These are phyloP conservation scores for Pollimyrus isidori DNA, from an alignment of 2,113 vertebrate genomes.

Conservation along the genomic window DNA sequence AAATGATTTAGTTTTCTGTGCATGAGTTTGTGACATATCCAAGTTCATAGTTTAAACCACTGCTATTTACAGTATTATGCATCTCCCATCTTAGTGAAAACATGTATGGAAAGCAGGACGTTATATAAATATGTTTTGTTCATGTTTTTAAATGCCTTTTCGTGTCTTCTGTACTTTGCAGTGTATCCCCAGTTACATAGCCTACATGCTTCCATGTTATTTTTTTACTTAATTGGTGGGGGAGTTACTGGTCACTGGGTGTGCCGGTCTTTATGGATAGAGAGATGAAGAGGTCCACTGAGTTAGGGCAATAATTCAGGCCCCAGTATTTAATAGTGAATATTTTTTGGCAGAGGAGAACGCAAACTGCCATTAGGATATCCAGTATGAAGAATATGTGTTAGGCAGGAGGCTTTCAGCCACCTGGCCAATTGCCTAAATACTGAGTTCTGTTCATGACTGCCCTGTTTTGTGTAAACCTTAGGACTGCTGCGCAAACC, in stretches of 20 bases:
- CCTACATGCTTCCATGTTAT: neutral
- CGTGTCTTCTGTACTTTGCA: neutral
- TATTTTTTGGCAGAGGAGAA: neutral
- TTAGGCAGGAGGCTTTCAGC: neutral
- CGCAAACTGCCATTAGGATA: neutral
- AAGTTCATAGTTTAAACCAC: neutral
- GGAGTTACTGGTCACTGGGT: neutral
- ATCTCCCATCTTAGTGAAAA: neutral
- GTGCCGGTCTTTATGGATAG: neutral
- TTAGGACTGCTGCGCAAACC: neutral
- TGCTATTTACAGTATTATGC: neutral
- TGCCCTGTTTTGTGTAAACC: neutral
- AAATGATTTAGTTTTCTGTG: neutral
- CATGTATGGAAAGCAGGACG: neutral
- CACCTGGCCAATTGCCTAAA: neutral
- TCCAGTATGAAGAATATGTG: neutral
- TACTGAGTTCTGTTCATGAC: neutral
- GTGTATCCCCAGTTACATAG: neutral
- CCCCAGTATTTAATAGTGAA: neutral
- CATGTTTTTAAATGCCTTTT: neutral
- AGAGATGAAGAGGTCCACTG: neutral
- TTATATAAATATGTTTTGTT: neutral
- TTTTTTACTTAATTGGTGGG: neutral
- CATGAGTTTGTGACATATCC: neutral
- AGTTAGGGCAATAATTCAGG: neutral